Percentiles rank a stretch among this genome's conserved stretches.
phyloP scores from a whole-genome alignment of 92 coral and sea anemone species.

The Zoanthus gigantus region DNA sequence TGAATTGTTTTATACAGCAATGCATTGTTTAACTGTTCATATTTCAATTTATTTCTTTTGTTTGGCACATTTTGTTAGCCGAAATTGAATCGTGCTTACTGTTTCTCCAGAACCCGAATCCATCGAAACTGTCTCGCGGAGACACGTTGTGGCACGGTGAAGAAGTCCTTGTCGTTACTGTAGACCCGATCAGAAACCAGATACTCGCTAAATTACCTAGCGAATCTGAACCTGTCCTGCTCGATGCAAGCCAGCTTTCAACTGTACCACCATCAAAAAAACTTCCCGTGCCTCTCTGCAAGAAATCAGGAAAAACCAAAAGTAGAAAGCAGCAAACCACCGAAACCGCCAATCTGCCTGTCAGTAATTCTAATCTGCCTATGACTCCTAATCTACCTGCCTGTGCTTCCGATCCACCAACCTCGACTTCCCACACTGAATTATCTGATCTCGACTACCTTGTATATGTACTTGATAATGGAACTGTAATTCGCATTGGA shows the following conservation, averaged over 20 bases:
- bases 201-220: background rate
- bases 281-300: constrained; percentile 1
- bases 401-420: constrained; percentile 1
- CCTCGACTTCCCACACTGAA: background rate
- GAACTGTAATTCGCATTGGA: constrained; percentile 19
- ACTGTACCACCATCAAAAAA: background rate
- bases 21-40: background rate
- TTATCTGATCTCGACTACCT: constrained; percentile 8
- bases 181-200: constrained; percentile 4
- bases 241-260: constrained; percentile 17
- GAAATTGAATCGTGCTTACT: background rate
- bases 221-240: background rate
- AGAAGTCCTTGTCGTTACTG: background rate
- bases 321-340: background rate
- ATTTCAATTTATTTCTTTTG: constrained; percentile 2
- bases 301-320: background rate
- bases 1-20: background rate
- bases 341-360: constrained; percentile 8
- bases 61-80: background rate
- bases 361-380: background rate
- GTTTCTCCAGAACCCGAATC: constrained; percentile 11
- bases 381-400: background rate
- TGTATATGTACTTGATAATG: background rate
- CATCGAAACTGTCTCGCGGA: background rate
- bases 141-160: constrained; percentile 23